Evolutionary conservation across 2,797 vertebrate species (phyloP).

Genomic region (Eulemur albifrons): DNA sequence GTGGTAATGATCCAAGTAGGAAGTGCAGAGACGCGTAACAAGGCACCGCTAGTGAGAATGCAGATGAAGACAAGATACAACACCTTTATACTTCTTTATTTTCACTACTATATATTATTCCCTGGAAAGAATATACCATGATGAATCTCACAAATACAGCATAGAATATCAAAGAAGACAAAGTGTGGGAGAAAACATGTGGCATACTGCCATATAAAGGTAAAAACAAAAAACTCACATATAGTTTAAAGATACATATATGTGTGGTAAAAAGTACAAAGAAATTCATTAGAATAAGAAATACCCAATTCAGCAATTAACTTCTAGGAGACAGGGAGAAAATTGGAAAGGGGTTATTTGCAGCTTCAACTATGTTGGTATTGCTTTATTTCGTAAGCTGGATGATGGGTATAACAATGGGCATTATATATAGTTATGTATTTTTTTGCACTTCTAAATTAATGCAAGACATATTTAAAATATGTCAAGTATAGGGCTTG

Average conservation of each 20-base stretch:
- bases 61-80: background rate
- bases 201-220: background rate
- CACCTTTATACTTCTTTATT: background rate
- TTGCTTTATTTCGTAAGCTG: background rate
- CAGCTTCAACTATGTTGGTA: background rate
- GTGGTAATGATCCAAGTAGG: background rate
- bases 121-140: background rate
- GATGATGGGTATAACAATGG: background rate
- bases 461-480: background rate
- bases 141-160: background rate
- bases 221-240: background rate
- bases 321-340: background rate
- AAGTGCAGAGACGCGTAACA: background rate
- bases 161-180: too few relatives aligned
- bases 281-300: background rate
- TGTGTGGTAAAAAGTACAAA: background rate
- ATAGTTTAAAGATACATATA: rapidly evolving
- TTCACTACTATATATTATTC: background rate
- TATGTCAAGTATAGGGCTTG: background rate
- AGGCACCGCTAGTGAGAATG: background rate
- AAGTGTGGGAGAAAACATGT: background rate
- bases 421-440: background rate
- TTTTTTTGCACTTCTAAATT: background rate
- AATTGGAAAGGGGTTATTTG: background rate
- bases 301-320: background rate